Base-by-base conservation (phyloP, 2,113 vertebrate genomes). In the Caretta caretta region DNA sequence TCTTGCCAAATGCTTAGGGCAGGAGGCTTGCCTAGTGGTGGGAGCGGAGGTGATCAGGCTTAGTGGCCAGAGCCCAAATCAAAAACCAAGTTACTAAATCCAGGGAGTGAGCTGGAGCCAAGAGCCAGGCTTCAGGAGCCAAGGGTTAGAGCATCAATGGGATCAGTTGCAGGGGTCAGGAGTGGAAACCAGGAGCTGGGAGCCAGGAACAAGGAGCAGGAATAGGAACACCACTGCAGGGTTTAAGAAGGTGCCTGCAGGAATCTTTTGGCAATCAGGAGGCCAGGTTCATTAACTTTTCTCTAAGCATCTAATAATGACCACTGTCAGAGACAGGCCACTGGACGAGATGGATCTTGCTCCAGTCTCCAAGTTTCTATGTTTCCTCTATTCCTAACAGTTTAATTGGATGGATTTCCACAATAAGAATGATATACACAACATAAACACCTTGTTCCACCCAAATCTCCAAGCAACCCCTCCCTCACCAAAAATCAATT, bases 251-350 rank as follows among this genome's bases (percentile, higher is more conserved):
- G 35, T n/a, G 16, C 17, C 62, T n/a, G 35, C 4, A 69, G 62
- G 62, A 69, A 69, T 69, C 62, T 69, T 62, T 31, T n/a, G 62
- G 16, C 62, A 69, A 14, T 69, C 35, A 19, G 62, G 62, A 69
- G 62, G 35, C 62, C 62, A 69, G 35, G 62, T 69, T 69, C 17
- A 69, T n/a, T 35, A 31, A 51, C 76, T 84, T 69, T 51, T 31
- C 14, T 0, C 0, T 0, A 2, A 1, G 72, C 56, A 88, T 29
- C 38, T 13, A 38, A 22, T 1, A 19, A 8, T 17, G 29, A 24
- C 10, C 29, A 6, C 17, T 22, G 25, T 2, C 5, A 13, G 50
- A 83, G 17, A 51, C 51, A 35, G 22, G 69, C 80, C 75, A 56
- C 25, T 57, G 75, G 75, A 22, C 19, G 49, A 78, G 48, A 4